Evolutionary conservation across 2,888 invertebrate genomes (phyloP), one percentile per base, ranked within the genome.

Genomic region (Epistrophella euchroma): DNA sequence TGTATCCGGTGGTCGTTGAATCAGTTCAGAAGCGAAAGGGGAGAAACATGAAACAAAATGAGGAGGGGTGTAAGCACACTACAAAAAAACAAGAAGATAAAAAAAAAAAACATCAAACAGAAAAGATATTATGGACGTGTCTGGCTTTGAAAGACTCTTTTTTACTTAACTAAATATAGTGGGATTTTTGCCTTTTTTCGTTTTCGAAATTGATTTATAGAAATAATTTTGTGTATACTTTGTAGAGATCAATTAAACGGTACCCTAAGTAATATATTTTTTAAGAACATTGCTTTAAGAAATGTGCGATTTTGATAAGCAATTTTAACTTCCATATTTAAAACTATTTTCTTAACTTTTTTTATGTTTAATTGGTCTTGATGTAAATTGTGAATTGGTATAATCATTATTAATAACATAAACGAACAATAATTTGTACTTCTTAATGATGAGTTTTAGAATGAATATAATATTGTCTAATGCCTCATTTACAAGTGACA

Each of bases 1-100:
- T 72, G 85, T 81, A 85, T 85, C 85, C 85, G 85, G 85, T 75
- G 85, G 81, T 75, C 9, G 19, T 40, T 60, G 71, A 80, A 72
- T 80, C 64, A 75, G 71, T 72, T 84, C 74, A 75, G 60, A 19
- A 66, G 10, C 5, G 35, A 68, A 15, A 52, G 79, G 56, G 62
- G 17, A 45, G 32, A 60, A 37, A 52, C 56, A 58, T 40, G 17
- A 47, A 58, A 56, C 28, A 28, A 68, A 37, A 22, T n/a, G 13
- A 52, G 22, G 40, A 28, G 15, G 25, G 11, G 13, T 22, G 0
- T n/a, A 11, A 19, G 37, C 17, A 25, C 32, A 58, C 58, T 6
- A 19, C 11, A 60, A 6, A 22, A 9, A 19, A 37, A 37, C 19
- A 28, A 28, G 6, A 28, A 28, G 6, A 28, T 6, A 28, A 2